Evolutionary conservation across 2,797 vertebrate species (phyloP).

Genomic region (Zenarchopterus dispar): DNA sequence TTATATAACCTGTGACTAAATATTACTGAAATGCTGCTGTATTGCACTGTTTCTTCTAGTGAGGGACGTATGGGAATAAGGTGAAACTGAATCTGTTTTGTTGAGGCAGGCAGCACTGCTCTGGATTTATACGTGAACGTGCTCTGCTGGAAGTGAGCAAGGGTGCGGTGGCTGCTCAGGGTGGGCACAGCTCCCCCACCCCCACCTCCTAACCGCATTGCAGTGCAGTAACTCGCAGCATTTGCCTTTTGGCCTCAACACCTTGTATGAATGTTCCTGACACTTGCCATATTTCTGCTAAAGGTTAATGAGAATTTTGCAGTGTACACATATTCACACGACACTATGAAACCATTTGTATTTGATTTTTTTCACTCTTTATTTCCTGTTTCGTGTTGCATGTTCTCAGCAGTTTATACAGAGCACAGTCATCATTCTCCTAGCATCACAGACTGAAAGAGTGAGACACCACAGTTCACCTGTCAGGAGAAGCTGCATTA

Average conservation of each 20-base stretch:
- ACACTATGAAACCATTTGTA: background rate
- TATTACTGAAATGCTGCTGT: background rate
- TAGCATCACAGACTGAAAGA: conserved; percentile 67
- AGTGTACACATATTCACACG: conserved; percentile 21
- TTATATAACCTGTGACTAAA: background rate
- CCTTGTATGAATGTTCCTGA: background rate
- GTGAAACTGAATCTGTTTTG: background rate
- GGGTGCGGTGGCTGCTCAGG: conserved; percentile 39
- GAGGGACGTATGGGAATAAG: conserved; percentile 6
- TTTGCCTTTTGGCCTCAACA: conserved; percentile 40
- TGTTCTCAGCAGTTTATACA: conserved; percentile 79
- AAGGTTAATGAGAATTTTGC: conserved; percentile 2
- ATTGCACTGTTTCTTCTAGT: background rate
- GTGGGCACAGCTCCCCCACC: conserved; percentile 53
- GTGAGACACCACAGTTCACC: conserved; percentile 64
- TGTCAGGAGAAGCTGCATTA: conserved; percentile 64
- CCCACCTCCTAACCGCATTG: conserved; percentile 70
- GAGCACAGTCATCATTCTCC: conserved; percentile 74
- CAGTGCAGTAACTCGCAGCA: conserved; percentile 63
- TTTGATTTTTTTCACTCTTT: conserved; percentile 63
- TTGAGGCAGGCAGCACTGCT: conserved; percentile 13
- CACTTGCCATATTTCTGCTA: conserved; percentile 5
- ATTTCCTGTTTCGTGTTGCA: conserved; percentile 77
- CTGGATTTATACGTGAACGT: conserved; percentile 65
- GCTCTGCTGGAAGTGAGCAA: conserved; percentile 34